Base-by-base conservation (phyloP, 1,140 invertebrate genomes). In the Philaenus spumarius region DNA sequence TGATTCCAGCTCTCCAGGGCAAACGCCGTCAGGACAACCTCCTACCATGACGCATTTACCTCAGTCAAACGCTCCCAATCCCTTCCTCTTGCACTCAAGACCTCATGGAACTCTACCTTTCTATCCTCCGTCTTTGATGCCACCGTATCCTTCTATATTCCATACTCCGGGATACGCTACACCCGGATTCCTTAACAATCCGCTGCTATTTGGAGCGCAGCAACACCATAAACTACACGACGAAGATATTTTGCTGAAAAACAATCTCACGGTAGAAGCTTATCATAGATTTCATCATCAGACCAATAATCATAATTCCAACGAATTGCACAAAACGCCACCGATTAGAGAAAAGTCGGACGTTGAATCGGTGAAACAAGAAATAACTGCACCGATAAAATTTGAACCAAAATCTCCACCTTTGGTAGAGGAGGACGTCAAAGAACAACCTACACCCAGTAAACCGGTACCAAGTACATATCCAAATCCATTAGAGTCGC, bases 61-160 rank as follows among this genome's bases (percentile, higher is more conserved):
- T 30, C 73, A 78, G 79, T 72, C 79, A 70, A 62, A 71, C 69
- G 54, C 75, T 72, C 73, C 80, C 1, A 85, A 82, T 66, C 85
- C 85, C 0, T 86, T 87, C 64, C 76, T 85, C 5, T 79, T 87
- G 65, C 89, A 86, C 61, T 72, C 78, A 6, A 71, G 80, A 55
- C 71, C 74, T 2, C 71, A 74, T 12, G 60, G 59, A 20, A 74
- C 73, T 26, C 73, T 83, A 39, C 78, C 80, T 1, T 77, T 87
- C 23, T 79, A 83, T 6, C 84, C 83, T 43, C 71, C 79, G 4
- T 75, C 79, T 12, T 75, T 80, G 15, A 79, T 83, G 53, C 72
- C 80, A n/a, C 78, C 79, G 26, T 80, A 81, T 14, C 78, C 81
- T 6, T 75, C 80, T 1, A 64, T 85, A 0, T 82, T 84, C 48